These are phyloP conservation scores for Cantharis flavilabris DNA, from an alignment of 2,888 invertebrate species.

Conservation along the genomic window DNA sequence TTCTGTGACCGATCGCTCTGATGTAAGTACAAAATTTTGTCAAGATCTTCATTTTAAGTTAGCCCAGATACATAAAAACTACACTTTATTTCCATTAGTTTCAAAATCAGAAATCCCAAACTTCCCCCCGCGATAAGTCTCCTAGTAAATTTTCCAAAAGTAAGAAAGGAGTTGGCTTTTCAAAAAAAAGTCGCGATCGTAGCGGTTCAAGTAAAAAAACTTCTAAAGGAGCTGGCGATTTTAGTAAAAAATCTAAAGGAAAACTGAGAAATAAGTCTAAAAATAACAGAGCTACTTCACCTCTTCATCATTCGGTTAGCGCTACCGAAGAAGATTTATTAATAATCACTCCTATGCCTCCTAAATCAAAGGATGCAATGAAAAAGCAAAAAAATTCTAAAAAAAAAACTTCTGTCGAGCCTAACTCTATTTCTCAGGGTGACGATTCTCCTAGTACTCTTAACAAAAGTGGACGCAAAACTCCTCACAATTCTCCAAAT, in stretches of 20 bases:
- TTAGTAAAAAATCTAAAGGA: background rate
- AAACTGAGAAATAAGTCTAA: background rate
- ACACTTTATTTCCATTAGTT: background rate
- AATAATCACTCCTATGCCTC: background rate
- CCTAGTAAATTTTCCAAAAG: background rate
- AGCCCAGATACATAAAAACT: background rate
- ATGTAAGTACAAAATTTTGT: slow-evolving; percentile 10
- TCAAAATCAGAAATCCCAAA: background rate
- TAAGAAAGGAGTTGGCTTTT: background rate
- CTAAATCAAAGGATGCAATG: background rate
- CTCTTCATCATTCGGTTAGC: background rate
- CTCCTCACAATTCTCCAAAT: background rate
- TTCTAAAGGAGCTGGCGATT: background rate
- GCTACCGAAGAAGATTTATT: background rate
- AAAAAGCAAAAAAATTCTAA: background rate
- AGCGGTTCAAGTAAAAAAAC: background rate
- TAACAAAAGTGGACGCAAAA: background rate
- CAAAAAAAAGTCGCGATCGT: background rate
- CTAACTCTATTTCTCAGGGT: background rate
- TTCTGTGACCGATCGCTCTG: slow-evolving; percentile 10
- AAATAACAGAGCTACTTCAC: background rate
- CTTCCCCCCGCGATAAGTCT: background rate
- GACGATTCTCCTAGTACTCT: background rate
- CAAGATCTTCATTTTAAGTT: background rate
- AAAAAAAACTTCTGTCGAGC: background rate